Evolutionary conservation across 2,888 invertebrate species (phyloP).

Genomic region (Sinotaia quadrata): DNA sequence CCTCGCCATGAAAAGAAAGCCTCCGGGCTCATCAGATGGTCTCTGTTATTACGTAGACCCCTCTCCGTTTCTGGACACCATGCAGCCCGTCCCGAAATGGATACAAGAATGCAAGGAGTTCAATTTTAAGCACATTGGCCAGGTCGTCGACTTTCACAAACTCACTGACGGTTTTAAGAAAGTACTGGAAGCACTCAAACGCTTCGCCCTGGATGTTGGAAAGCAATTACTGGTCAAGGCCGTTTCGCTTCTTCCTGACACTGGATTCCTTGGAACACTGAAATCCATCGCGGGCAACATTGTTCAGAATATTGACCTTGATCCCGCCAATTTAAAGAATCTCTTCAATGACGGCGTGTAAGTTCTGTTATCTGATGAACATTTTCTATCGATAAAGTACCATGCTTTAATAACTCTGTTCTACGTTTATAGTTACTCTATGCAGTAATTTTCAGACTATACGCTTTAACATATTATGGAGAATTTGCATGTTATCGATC

Average conservation of each 20-base stretch:
- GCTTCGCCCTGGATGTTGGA: neutral
- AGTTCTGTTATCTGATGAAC: neutral
- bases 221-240: neutral
- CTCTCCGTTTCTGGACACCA: conserved; percentile 42
- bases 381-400: too few species aligned
- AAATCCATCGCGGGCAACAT: neutral
- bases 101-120: conserved; percentile 49
- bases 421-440: too few species aligned
- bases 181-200: neutral
- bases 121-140: conserved; percentile 39
- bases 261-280: neutral
- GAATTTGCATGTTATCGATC: too few species aligned
- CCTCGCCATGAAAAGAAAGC: conserved; percentile 40
- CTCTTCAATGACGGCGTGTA: neutral
- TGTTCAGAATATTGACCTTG: neutral
- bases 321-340: neutral
- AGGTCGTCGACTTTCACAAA: conserved; percentile 32
- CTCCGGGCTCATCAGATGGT: neutral
- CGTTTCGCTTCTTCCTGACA: neutral
- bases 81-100: conserved; percentile 47
- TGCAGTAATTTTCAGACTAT: too few species aligned
- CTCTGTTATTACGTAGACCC: conserved; percentile 50
- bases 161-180: conserved; percentile 20
- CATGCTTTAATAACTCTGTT: too few species aligned
- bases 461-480: too few species aligned